phyloP scores from a whole-genome alignment of 2,888 invertebrate species.

The Tetranychus truncatus region DNA sequence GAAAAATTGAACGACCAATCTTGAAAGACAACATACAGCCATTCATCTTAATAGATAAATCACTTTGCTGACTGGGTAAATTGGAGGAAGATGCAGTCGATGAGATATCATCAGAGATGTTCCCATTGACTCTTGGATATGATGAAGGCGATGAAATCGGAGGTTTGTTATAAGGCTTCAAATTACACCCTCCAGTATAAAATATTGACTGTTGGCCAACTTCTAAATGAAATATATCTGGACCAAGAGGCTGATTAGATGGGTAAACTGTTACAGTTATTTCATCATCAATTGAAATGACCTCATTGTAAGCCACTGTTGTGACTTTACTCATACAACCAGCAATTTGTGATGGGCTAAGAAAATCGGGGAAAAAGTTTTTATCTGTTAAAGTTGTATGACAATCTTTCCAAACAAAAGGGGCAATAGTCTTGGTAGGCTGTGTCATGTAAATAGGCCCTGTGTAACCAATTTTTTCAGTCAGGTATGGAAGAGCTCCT shows the following conservation, averaged over 20 bases:
- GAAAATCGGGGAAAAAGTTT: slow-evolving; percentile 91
- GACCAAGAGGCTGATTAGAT: slow-evolving; percentile 90
- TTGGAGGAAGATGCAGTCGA: not conserved
- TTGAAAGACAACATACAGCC: not conserved
- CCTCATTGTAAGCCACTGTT: slow-evolving; percentile 84
- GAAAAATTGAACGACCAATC: not conserved
- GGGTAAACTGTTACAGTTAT: slow-evolving; percentile 96
- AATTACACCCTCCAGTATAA: slow-evolving; percentile 97
- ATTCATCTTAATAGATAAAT: not conserved
- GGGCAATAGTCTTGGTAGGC: slow-evolving; percentile 97
- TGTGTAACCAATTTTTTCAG: slow-evolving; percentile 87
- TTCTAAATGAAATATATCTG: slow-evolving; percentile 73
- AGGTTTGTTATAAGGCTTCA: slow-evolving; percentile 74
- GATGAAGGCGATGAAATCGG: not conserved
- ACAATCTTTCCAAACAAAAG: slow-evolving; percentile 62
- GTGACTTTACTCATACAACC: slow-evolving; percentile 97
- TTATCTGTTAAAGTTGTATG: slow-evolving; percentile 74
- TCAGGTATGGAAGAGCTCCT: slow-evolving; percentile 70
- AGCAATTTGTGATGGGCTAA: slow-evolving; percentile 95
- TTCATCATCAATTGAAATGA: slow-evolving; percentile 88
- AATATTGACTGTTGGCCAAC: slow-evolving; percentile 91
- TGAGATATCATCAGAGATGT: not conserved
- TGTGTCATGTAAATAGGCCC: slow-evolving; percentile 99
- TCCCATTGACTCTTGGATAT: not conserved
- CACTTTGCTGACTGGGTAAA: not conserved